These are phyloP conservation scores for Nomada flava DNA, from an alignment of 2,888 invertebrate species.

Conservation along the genomic window DNA sequence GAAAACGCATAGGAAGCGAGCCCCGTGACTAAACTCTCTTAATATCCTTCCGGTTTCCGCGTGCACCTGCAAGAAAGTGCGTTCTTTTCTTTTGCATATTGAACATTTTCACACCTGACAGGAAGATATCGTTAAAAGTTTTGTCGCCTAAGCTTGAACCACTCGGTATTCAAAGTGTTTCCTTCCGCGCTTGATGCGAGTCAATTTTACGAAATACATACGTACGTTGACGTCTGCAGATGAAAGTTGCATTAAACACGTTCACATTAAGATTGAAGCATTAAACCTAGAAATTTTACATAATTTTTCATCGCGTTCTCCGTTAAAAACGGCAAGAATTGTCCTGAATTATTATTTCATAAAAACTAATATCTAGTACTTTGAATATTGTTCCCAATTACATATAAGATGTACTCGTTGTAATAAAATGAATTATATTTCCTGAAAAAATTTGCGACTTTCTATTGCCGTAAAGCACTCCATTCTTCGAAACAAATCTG, in stretches of 20 bases:
- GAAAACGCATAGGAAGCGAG: conserved; percentile 35
- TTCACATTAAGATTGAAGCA: background rate
- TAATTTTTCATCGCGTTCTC: too few species aligned
- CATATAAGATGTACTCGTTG: background rate
- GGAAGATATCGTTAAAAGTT: conserved; percentile 57
- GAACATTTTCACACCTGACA: conserved; percentile 63
- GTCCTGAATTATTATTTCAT: too few species aligned
- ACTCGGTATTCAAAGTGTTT: conserved; percentile 39
- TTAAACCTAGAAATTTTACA: background rate
- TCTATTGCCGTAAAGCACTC: background rate
- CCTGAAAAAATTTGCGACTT: background rate
- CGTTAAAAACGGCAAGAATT: too few species aligned
- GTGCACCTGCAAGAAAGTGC: conserved; percentile 50
- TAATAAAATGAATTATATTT: background rate
- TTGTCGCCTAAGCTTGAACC: conserved; percentile 17
- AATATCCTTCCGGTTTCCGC: conserved; percentile 62
- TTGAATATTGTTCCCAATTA: too few species aligned
- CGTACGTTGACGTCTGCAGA: background rate
- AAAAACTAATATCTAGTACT: too few species aligned
- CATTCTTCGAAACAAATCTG: background rate
- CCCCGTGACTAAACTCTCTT: conserved; percentile 66
- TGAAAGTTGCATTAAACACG: background rate
- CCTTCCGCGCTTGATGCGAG: conserved; percentile 10
- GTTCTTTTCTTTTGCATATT: conserved; percentile 27
- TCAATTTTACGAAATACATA: conserved; percentile 17